phyloP scores from a whole-genome alignment of 2,797 vertebrate species.

The Coregonus suidteri region DNA sequence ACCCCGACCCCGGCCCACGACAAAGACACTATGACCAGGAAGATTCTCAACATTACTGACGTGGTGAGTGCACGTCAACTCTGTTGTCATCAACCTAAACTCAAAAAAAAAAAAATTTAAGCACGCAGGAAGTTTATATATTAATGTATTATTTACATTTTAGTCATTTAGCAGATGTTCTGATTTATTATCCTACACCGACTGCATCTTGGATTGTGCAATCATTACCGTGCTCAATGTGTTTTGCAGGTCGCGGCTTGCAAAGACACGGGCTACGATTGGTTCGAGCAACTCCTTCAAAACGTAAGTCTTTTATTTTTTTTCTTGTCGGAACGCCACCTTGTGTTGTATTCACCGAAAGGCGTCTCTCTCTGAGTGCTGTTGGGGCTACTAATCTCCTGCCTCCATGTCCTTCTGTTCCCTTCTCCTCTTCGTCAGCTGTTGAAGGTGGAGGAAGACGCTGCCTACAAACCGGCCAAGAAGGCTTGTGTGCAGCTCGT shows the following conservation, averaged over 20 bases:
- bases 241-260: conserved; percentile 88
- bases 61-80: conserved; percentile 78
- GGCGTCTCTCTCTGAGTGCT: background rate
- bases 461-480: conserved; percentile 94
- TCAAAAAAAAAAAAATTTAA: background rate
- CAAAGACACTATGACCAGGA: conserved; percentile 95
- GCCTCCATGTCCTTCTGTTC: background rate
- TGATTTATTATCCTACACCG: background rate
- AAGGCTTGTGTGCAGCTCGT: conserved; percentile 97
- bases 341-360: background rate
- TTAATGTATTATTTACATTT: background rate
- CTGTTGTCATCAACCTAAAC: background rate
- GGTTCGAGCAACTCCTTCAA: conserved; percentile 98
- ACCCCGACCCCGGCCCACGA: conserved; percentile 92
- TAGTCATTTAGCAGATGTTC: too few relatives aligned
- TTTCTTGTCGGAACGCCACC: background rate
- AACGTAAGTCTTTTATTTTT: conserved; percentile 80
- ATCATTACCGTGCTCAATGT: conserved; percentile 22
- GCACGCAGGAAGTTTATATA: background rate
- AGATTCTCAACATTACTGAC: conserved; percentile 97
- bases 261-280: conserved; percentile 96
- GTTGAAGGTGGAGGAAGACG: conserved; percentile 94
- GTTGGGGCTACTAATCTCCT: background rate
- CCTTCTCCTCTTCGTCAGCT: conserved; percentile 66
- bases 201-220: background rate